A percentile compares a stretch with the other conserved stretches of the same genome.
Conservation (phyloP, 2,797 vertebrate genomes). For the Mormyrus hasselquistii region DNA sequence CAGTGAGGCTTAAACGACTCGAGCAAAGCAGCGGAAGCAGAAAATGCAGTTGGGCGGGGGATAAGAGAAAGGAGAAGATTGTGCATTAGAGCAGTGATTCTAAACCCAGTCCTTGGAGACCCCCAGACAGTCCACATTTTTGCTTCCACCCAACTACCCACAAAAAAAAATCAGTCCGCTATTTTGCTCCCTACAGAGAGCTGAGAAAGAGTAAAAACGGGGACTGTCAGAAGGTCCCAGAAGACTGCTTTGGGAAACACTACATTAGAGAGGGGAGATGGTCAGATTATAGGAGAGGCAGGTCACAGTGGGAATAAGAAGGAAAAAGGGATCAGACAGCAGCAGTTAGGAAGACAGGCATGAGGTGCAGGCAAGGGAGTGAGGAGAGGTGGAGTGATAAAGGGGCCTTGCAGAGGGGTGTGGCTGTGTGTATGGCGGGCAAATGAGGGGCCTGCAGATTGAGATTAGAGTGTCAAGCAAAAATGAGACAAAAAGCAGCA, state of each 20-base stretch:
- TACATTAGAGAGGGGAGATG: not conserved
- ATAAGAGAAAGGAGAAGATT: not conserved
- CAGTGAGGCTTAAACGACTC: slow-evolving; percentile 18
- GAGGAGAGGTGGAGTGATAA: not conserved
- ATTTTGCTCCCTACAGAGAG: not conserved
- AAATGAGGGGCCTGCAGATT: slow-evolving; percentile 3
- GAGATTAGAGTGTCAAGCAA: slow-evolving; percentile 6
- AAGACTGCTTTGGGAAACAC: not conserved
- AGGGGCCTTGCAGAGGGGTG: not conserved
- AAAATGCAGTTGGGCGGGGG: not conserved
- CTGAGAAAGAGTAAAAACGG: not conserved
- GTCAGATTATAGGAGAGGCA: not conserved
- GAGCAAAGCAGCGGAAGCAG: not conserved
- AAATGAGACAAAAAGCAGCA: not conserved
- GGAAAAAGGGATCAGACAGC: not conserved
- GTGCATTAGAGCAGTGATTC: not conserved
- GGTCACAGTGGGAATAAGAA: not conserved
- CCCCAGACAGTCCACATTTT: not conserved
- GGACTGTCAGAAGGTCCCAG: not conserved
- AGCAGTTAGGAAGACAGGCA: not conserved
- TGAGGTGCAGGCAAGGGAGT: not conserved
- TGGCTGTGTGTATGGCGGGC: not conserved
- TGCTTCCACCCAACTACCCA: not conserved
- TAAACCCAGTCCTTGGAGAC: not conserved
- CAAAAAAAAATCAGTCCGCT: not conserved